Evolutionary conservation across 2,797 vertebrate species (phyloP), one percentile per base, ranked within the genome.

Genomic region (Botia kubotai): DNA sequence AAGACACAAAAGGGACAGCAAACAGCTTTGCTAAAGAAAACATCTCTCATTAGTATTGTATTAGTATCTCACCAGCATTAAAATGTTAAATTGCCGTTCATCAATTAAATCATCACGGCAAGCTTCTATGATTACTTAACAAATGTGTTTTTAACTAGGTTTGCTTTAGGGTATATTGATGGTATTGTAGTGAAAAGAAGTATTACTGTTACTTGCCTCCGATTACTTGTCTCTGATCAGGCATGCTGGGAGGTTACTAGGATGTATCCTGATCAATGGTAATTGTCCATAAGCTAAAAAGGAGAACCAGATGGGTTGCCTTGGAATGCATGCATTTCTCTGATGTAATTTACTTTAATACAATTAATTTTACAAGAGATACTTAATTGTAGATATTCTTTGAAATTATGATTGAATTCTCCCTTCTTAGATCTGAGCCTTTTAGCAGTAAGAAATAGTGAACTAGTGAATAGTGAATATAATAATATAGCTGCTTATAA

Each of bases 391-490:
- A 65, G 72, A 75, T 58, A 52, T 2, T 1, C 16, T 77, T 67
- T 85, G 72, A 82, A 85, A 67, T 16, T 79, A 73, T 79, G 52
- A 76, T 36, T 50, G 36, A 46, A 26, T 78, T 82, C 62, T 62
- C 70, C 46, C 48, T 58, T 55, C 4, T 3, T 3, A 26, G 65
- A 74, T 70, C 14, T 17, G 6, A 68, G 58, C 17, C 39, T 19
- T 79, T 39, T 33, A 72, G 33, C 58, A 67, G n/a, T 82, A 77
- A 33, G 26, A 60, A 68, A 77, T 33, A 39, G 6, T 19, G 5
- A 55, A 39, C 79, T 68, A 26, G 23, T 26, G 23, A 26, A 26
- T 26, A 26, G 23, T 80, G 70, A 77, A 86, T n/a, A 80, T 80
- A 75, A 75, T 21, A 60, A 23, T 80, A 29, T 68, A 75, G 57